Base-by-base conservation (phyloP, 2,888 invertebrate species). In the Aporophyla lueneburgensis region DNA sequence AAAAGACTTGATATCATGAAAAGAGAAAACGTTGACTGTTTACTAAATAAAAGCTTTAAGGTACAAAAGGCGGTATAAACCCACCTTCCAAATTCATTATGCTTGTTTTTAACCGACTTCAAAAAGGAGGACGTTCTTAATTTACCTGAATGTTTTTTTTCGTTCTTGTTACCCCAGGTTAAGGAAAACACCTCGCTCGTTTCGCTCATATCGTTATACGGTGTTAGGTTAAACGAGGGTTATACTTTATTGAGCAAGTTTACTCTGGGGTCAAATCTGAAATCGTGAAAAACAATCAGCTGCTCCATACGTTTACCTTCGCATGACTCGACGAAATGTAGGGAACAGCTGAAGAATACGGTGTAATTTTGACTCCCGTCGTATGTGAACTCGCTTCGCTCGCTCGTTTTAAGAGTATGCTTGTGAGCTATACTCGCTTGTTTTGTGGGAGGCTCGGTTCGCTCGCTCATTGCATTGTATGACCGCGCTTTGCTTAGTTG, bases 31-130 rank as follows among this genome's bases (percentile, higher is more conserved):
- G 54, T 70, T 4, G 53, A 43, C 63, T 65, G 51, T 65, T 65
- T 83, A 83, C 59, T 49, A 46, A 78, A 82, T 53, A 76, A 24
- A 43, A 2, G 33, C 27, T 43, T 33, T 27, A 51, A 27, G 43
- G 27, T 27, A n/a, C 49, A 14, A 14, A 21, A 7, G 24, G 7
- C 33, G 16, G 53, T 49, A 72, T n/a, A 33, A 49, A 56, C 7
- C 12, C 6, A 49, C 2, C 0, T 6, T 40, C 24, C n/a, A 46
- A n/a, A 5, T 14, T 49, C 5, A n/a, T n/a, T 67, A 5, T 27
- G 16, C 12, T 33, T 68, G 21, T 27, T 9, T 33, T 69, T n/a
- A n/a, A 12, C 56, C n/a, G n/a, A 24, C 14, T 6, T 56, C 33
- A 5, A n/a, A 54, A 54, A 46, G 43, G 43, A 46, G 43, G 12